Conservation (phyloP, 2,888 invertebrate genomes). For the Synanthedon vespiformis region DNA sequence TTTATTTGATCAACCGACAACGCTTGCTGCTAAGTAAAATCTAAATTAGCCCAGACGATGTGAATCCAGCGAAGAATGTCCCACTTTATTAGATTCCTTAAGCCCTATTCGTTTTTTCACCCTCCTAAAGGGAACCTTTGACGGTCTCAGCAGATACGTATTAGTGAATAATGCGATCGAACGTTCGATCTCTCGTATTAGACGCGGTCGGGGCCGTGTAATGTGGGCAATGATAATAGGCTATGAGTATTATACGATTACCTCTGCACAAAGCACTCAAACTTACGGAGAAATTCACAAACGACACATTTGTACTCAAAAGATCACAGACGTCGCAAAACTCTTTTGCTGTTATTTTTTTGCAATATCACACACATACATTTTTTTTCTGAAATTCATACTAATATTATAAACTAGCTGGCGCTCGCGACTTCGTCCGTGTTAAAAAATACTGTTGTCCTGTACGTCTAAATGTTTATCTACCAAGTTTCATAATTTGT, state of each 20-base stretch:
- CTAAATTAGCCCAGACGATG: slow-evolving; percentile 41
- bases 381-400: no score
- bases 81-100: slow-evolving; percentile 67
- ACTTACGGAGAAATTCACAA: background rate
- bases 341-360: no score
- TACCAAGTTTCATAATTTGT: no score
- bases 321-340: no score
- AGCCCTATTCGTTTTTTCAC: slow-evolving; percentile 61
- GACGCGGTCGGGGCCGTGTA: slow-evolving; percentile 35
- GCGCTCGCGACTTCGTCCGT: no score
- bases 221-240: slow-evolving; percentile 57
- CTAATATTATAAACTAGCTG: no score
- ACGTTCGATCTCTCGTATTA: slow-evolving; percentile 56
- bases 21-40: background rate
- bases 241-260: slow-evolving; percentile 52
- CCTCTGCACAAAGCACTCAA: slow-evolving; percentile 10
- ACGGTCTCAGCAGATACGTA: slow-evolving; percentile 39
- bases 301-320: no score
- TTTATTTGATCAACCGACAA: no score
- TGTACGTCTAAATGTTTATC: no score
- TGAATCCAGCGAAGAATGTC: slow-evolving; percentile 45
- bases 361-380: no score
- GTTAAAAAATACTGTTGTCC: no score
- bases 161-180: slow-evolving; percentile 64
- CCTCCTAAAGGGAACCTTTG: slow-evolving; percentile 49